Base-by-base conservation (phyloP, 2,797 vertebrate genomes). In the Capromys pilorides region DNA sequence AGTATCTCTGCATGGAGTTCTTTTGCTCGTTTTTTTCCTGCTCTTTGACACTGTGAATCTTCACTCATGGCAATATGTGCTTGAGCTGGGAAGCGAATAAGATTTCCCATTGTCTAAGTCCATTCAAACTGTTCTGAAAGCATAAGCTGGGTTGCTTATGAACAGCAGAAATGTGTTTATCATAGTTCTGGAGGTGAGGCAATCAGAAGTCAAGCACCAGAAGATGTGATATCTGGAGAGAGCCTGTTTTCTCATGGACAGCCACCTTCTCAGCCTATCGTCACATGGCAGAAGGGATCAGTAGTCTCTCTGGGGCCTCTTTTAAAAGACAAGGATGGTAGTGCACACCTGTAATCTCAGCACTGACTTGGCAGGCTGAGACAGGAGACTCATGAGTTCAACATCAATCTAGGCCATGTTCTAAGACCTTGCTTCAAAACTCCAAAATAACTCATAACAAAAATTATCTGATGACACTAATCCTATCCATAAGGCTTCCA, bases 1-100 rank as follows among this genome's bases (percentile, higher is more conserved):
- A 90, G 67, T 96, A 84, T 51, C 69, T 67, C 11, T 5, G 0
- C 73, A 31, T 41, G 86, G 36, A 45, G 66, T n/a, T 97, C 92
- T 19, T 95, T 88, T 6, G 90, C 9, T 90, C 14, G 64, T 61
- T 31, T 61, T 39, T 81, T 93, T 73, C 26, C 31, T n/a, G 13
- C 18, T 84, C 3, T 41, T 85, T 81, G 8, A 79, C 67, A 88
- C 51, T 54, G 79, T 84, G 45, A 86, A 26, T 1, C 49, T 31
- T 79, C 57, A 49, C 24, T 91, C 49, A 54, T 59, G 73, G 21
- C 64, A 94, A 79, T 28, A 45, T 33, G 28, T 39, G 41, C 19
- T 94, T 90, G 31, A 4, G 26, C 81, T 90, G 84, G 69, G 79
- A 57, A 11, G 21, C 22, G 22, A 87, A 86, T 49, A 33, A 84